Evolutionary conservation across 2,113 vertebrate species (phyloP).

Genomic region (Ctenomys sociabilis): DNA sequence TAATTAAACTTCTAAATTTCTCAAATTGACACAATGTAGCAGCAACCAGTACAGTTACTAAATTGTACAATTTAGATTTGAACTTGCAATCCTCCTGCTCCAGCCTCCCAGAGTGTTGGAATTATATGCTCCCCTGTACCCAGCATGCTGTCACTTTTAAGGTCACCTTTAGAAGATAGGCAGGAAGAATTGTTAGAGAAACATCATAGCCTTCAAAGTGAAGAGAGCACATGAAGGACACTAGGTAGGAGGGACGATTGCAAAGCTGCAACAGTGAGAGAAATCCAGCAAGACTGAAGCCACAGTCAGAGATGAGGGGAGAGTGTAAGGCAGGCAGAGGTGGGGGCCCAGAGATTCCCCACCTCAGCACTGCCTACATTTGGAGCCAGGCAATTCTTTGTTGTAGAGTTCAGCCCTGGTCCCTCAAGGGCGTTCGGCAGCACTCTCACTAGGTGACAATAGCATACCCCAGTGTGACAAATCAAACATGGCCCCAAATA

Average conservation of each 20-base stretch:
- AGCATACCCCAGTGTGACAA: rapidly evolving
- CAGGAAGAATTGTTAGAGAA: background rate
- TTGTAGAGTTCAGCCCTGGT: rapidly evolving
- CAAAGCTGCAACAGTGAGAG: background rate
- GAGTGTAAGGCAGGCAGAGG: rapidly evolving
- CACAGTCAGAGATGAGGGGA: background rate
- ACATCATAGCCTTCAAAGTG: background rate
- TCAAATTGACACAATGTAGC: too few species aligned
- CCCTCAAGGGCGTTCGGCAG: too few species aligned
- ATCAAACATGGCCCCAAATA: background rate
- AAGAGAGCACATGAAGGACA: background rate
- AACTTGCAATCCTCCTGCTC: background rate
- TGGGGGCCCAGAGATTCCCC: background rate
- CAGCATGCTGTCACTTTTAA: background rate
- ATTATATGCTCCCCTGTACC: background rate
- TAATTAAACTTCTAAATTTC: too few species aligned
- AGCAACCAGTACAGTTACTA: too few species aligned
- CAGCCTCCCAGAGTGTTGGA: background rate
- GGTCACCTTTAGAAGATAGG: background rate
- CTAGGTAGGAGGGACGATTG: background rate
- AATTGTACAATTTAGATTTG: background rate
- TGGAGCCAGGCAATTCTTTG: background rate
- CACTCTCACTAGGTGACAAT: background rate
- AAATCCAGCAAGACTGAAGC: background rate
- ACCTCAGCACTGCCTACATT: background rate